Evolutionary conservation across 2,797 vertebrate genomes (phyloP).

Genomic region (Lycodopsis pacificus): DNA sequence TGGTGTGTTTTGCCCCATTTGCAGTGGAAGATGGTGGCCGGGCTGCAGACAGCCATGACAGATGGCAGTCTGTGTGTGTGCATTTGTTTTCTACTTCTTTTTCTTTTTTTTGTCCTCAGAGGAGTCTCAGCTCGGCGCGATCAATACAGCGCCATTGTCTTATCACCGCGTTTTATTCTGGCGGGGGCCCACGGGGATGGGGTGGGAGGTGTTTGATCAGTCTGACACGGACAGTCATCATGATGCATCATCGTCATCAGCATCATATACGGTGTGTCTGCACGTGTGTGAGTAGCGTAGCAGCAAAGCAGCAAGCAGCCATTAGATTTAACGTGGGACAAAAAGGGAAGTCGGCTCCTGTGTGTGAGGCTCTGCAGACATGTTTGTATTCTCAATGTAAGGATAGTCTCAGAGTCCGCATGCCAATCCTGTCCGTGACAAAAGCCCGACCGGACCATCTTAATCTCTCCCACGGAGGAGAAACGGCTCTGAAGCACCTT

Average conservation of each 20-base stretch:
- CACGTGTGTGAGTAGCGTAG: conserved; percentile 6
- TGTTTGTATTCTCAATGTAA: conserved; percentile 44
- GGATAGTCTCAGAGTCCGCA: conserved; percentile 18
- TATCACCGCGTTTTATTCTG: conserved; percentile 55
- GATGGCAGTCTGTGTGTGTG: conserved; percentile 68
- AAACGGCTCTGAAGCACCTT: conserved; percentile 47
- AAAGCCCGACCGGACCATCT: conserved; percentile 35
- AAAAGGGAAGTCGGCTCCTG: background rate
- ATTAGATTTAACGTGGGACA: conserved; percentile 25
- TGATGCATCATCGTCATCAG: conserved; percentile 30
- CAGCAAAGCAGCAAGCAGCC: conserved; percentile 2
- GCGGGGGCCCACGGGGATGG: conserved; percentile 2
- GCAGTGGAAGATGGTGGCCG: conserved; percentile 71
- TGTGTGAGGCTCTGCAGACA: background rate
- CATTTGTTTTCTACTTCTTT: conserved; percentile 40
- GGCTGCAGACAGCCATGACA: conserved; percentile 77
- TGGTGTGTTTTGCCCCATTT: conserved; percentile 73
- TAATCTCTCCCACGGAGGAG: conserved; percentile 50
- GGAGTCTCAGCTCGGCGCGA: conserved; percentile 51
- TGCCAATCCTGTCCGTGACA: conserved; percentile 51
- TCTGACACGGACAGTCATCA: conserved; percentile 2
- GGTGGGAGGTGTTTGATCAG: conserved; percentile 21
- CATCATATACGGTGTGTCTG: background rate
- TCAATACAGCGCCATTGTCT: conserved; percentile 69
- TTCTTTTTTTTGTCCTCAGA: conserved; percentile 42